These are phyloP conservation scores for Craseonycteris thonglongyai DNA, from an alignment of 2,113 vertebrate species.

Conservation along the genomic window DNA sequence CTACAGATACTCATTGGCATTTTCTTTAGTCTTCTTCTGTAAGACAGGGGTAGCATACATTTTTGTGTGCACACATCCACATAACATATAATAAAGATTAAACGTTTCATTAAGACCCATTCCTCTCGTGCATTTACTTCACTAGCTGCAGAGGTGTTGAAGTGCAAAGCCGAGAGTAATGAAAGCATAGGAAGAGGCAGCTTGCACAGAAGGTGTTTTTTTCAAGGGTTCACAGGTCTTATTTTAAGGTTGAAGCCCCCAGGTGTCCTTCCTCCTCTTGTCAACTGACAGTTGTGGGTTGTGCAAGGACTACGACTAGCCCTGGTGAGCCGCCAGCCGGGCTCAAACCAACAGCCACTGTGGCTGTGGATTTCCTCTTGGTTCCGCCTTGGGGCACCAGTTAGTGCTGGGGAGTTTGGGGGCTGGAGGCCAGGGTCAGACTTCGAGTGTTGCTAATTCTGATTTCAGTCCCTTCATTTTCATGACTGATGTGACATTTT, in stretches of 20 bases:
- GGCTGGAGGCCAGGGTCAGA: conserved; percentile 26
- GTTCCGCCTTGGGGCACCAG: conserved; percentile 60
- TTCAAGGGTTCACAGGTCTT: conserved; percentile 37
- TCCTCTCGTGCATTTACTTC: neutral
- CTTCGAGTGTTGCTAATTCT: conserved; percentile 52
- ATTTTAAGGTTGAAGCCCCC: conserved; percentile 70
- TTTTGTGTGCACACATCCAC: neutral
- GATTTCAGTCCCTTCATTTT: neutral
- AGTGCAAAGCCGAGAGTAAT: neutral
- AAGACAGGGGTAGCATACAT: neutral
- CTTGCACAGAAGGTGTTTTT: neutral
- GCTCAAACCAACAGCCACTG: conserved; percentile 52
- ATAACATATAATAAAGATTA: neutral
- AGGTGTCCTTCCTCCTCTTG: conserved; percentile 72
- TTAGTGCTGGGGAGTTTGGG: conserved; percentile 39
- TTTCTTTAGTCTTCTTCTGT: neutral
- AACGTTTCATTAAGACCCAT: neutral
- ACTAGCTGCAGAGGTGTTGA: neutral
- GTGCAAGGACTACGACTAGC: neutral
- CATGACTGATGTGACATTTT: neutral
- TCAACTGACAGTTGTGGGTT: conserved; percentile 46
- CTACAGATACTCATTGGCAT: neutral
- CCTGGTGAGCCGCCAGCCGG: conserved; percentile 46
- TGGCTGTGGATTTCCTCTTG: conserved; percentile 71
- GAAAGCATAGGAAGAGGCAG: neutral